phyloP scores from a whole-genome alignment of 2,113 vertebrate species.

The Poeciliopsis occidentalis region DNA sequence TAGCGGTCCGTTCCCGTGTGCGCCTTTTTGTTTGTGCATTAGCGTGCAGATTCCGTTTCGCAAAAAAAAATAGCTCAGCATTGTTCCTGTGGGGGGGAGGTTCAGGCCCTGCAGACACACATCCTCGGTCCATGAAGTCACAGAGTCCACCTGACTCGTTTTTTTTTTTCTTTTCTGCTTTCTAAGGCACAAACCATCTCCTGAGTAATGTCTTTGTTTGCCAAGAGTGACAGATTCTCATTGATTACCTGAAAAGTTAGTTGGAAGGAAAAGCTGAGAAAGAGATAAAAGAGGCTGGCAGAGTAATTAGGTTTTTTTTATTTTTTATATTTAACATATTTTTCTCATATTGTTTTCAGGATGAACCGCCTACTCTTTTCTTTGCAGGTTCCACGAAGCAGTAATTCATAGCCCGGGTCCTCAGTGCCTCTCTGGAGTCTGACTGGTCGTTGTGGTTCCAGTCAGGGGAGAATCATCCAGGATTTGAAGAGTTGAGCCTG shows the following conservation, averaged over 20 bases:
- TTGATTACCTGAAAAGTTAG: conserved; percentile 43
- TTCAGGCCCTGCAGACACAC: conserved; percentile 48
- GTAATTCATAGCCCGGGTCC: conserved; percentile 84
- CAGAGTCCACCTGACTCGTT: conserved; percentile 33
- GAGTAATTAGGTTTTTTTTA: conserved; percentile 1
- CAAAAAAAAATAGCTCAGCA: conserved; percentile 34
- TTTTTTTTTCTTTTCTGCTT: conserved; percentile 6
- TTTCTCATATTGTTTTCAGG: conserved; percentile 15
- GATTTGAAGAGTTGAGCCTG: background rate
- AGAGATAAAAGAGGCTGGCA: conserved; percentile 18
- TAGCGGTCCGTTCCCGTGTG: conserved; percentile 59
- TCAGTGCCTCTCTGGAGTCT: conserved; percentile 30
- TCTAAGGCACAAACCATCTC: conserved; percentile 10
- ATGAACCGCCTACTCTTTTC: conserved; percentile 66
- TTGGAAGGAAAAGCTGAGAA: conserved; percentile 9
- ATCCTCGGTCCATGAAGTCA: conserved; percentile 61
- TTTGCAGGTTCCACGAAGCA: conserved; percentile 87
- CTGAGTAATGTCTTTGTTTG: conserved; percentile 64
- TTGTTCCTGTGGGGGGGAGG: conserved; percentile 40
- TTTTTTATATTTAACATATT: background rate
- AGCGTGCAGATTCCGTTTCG: conserved; percentile 41
- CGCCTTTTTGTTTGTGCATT: conserved; percentile 62
- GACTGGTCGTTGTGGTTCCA: background rate
- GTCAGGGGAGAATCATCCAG: no score
- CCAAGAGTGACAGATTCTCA: conserved; percentile 42